A percentile compares a stretch with the other conserved stretches of the same genome.
These are phyloP conservation scores for Monopterus albus DNA, from an alignment of 2,113 vertebrate species.

Conservation along the genomic window DNA sequence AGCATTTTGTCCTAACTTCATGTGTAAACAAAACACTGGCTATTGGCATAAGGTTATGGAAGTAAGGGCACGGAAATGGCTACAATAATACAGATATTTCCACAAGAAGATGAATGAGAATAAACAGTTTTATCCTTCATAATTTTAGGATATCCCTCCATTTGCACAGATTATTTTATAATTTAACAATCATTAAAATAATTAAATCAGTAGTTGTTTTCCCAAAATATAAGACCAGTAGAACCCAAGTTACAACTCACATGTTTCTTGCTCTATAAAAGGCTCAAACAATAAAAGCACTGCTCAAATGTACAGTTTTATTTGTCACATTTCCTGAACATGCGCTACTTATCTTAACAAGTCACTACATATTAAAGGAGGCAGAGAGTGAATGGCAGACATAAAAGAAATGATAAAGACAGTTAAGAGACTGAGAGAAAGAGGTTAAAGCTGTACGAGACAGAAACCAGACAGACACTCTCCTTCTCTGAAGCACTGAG, in stretches of 20 bases:
- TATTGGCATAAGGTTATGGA: background rate
- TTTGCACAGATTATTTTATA: too few species aligned
- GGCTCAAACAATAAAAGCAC: constrained; percentile 6
- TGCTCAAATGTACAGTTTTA: background rate
- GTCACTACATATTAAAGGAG: constrained; percentile 27
- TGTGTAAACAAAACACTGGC: background rate
- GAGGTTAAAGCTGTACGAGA: constrained; percentile 47
- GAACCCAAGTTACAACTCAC: background rate
- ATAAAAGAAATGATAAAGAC: constrained; percentile 11
- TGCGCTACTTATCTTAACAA: background rate
- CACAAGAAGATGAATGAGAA: background rate
- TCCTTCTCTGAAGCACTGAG: constrained; percentile 43
- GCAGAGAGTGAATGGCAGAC: background rate
- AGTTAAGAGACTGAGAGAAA: constrained; percentile 10
- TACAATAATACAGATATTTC: background rate
- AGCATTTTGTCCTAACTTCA: constrained; percentile 1
- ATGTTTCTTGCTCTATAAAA: background rate
- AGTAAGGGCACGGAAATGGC: background rate
- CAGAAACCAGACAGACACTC: constrained; percentile 63
- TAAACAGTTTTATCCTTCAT: background rate
- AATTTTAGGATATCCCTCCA: background rate
- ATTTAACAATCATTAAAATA: background rate
- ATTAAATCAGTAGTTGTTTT: background rate
- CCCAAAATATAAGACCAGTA: background rate
- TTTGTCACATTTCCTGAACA: background rate